Evolutionary conservation across 2,888 invertebrate species (phyloP), one percentile per base, ranked within the genome.

Genomic region (Cerceris ruficornis): DNA sequence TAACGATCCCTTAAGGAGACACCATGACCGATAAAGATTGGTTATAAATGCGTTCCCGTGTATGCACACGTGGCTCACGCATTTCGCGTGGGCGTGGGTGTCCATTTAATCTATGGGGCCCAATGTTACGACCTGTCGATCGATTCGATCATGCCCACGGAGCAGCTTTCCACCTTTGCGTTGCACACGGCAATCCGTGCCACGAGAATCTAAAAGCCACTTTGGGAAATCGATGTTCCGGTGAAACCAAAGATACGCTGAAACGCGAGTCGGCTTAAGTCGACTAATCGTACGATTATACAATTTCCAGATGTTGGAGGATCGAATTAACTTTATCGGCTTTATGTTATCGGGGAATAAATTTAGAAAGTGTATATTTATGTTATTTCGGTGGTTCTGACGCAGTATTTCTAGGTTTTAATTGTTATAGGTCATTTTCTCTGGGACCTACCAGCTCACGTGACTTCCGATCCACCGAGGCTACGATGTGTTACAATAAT

Each of bases 111-210:
- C 60, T 61, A 71, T 69, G 49, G 54, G 64, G 50, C 54, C 55
- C 69, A 68, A 72, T 43, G 65, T 75, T 79, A 79, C 73, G 55
- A 70, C 28, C 61, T 66, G 62, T 80, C 71, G 61, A 75, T 80
- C 75, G 42, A 28, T 66, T 17, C 62, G 65, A 76, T 76, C 69
- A 46, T 7, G 14, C 52, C 60, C 55, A 43, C 58, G 9, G 54
- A 42, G 8, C 42, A 28, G 54, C 60, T 73, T 65, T 73, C 65
- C 66, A 61, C 46, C 58, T 62, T 59, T 65, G 41, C 43, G 17
- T n/a, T n/a, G 64, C 62, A 14, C 8, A 50, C 8, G 50, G 57
- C 15, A 50, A 14, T 61, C 46, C 39, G 62, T 66, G 39, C 69
- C 67, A 43, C 55, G 54, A n/a, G 61, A 50, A 39, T 41, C 55